Conservation (phyloP, 2,888 invertebrate species). For the Nipponacmea schrenckii region DNA sequence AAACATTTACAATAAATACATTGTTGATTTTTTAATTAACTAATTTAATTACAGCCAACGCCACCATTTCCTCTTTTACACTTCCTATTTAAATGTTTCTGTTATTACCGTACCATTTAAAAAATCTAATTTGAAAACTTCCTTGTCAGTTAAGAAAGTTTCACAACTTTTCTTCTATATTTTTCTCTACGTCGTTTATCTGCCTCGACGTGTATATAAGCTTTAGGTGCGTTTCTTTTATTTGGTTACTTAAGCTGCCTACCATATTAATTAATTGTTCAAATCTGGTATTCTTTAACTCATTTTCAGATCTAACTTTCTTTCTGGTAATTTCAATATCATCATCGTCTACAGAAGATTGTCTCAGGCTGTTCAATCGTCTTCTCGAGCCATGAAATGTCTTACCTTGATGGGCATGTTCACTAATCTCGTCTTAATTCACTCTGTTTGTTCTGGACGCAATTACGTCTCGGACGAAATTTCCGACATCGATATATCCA, state of each 20-base stretch:
- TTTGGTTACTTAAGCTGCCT: neutral
- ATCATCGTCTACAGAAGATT: no score
- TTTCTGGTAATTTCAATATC: neutral
- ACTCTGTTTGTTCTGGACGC: no score
- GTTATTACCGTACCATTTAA: constrained; percentile 7
- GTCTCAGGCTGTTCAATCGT: no score
- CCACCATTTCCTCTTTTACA: constrained; percentile 10
- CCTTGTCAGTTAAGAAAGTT: constrained; percentile 6
- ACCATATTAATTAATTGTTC: neutral
- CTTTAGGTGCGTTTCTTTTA: no score
- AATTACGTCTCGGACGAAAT: no score
- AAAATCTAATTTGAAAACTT: constrained; percentile 12
- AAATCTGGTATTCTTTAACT: neutral
- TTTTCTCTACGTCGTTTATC: constrained; percentile 3
- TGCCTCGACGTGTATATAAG: no score
- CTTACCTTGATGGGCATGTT: no score
- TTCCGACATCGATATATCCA: no score
- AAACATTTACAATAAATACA: neutral
- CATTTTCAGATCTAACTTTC: neutral
- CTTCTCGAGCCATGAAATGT: no score
- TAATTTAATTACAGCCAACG: neutral
- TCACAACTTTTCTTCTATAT: no score
- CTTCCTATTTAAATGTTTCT: neutral
- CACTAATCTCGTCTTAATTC: no score
- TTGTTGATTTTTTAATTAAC: neutral